These are phyloP conservation scores for Diadegma fenestrale DNA, from an alignment of 2,888 invertebrate genomes.

Conservation along the genomic window DNA sequence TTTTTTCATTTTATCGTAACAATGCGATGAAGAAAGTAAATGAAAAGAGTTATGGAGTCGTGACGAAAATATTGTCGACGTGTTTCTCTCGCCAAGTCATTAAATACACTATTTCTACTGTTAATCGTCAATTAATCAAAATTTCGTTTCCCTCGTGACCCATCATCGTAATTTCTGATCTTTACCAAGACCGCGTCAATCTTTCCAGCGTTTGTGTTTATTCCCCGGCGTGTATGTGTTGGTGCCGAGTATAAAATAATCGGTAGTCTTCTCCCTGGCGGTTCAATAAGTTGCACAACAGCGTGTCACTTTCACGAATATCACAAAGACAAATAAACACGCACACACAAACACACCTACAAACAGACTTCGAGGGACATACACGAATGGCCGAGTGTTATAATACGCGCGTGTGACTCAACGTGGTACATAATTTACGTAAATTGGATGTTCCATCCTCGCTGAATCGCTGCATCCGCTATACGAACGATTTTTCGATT, in stretches of 20 bases:
- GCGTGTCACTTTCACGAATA: conserved; percentile 67
- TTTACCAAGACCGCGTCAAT: conserved; percentile 13
- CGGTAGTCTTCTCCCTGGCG: conserved; percentile 29
- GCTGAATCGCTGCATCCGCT: conserved; percentile 25
- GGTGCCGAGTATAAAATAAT: conserved; percentile 41
- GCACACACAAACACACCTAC: conserved; percentile 1
- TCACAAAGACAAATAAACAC: conserved; percentile 9
- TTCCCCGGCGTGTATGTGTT: not conserved
- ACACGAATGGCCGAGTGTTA: conserved; percentile 10
- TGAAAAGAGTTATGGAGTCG: not conserved
- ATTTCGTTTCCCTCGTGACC: conserved; percentile 35
- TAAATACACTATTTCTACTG: conserved; percentile 23
- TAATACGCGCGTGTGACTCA: conserved; percentile 34
- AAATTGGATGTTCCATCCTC: conserved; percentile 47
- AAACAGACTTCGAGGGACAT: not conserved
- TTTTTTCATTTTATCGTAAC: not conserved
- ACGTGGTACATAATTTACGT: conserved; percentile 29
- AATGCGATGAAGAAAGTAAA: not conserved
- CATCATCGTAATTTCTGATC: conserved; percentile 1
- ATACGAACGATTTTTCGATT: conserved; percentile 20
- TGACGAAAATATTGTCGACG: conserved; percentile 19
- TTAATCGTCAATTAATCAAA: conserved; percentile 57
- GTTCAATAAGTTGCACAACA: conserved; percentile 62
- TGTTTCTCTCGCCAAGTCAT: not conserved
- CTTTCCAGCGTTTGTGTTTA: not conserved